These are phyloP conservation scores for Antheraea yamamai DNA, from an alignment of 2,888 invertebrate species.

Conservation along the genomic window DNA sequence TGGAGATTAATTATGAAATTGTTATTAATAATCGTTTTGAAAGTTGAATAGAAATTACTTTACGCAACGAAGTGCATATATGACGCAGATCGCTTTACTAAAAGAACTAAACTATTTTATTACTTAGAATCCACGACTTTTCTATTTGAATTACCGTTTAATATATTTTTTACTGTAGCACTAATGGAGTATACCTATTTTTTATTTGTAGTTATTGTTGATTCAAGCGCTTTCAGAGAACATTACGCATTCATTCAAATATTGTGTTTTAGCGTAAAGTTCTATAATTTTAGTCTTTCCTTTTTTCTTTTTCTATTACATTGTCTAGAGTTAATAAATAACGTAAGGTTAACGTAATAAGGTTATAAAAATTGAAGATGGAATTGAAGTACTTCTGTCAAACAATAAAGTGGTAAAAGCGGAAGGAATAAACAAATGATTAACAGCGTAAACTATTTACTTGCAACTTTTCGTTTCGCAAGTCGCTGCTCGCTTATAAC, in stretches of 20 bases:
- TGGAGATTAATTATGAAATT: not conserved
- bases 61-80: not conserved
- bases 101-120: not conserved
- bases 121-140: not conserved
- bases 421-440: not conserved
- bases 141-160: not conserved
- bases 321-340: not conserved
- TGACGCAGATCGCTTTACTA: not conserved
- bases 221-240: slow-evolving; percentile 10
- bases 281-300: not conserved
- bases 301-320: not conserved
- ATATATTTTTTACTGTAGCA: not conserved
- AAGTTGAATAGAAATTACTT: not conserved
- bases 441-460: not conserved
- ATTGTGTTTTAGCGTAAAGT: not conserved
- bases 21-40: not conserved
- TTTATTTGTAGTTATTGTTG: slow-evolving; percentile 10
- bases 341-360: no score
- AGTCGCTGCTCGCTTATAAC: not conserved
- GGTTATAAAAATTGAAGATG: no score
- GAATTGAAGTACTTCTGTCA: not conserved
- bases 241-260: not conserved
- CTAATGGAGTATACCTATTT: not conserved
- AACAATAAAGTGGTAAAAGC: not conserved
- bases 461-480: not conserved